Evolutionary conservation across 2,113 vertebrate species (phyloP).

Genomic region (Poeciliopsis retropinna): DNA sequence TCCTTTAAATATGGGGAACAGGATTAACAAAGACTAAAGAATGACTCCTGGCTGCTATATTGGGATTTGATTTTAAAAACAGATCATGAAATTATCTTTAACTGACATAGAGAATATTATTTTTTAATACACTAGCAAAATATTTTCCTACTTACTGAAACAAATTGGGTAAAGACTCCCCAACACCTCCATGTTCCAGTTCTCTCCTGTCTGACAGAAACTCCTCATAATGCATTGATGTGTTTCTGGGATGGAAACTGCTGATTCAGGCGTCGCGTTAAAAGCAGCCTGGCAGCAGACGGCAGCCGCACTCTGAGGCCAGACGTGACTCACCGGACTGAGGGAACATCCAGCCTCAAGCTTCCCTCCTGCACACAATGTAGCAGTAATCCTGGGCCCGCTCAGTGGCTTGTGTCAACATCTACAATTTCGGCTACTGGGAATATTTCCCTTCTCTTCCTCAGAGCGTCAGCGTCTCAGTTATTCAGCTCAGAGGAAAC

Average conservation of each 20-base stretch:
- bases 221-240: constrained; percentile 12
- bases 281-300: constrained; percentile 56
- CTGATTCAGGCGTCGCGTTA: constrained; percentile 65
- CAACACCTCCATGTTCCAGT: background rate
- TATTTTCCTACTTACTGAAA: constrained; percentile 28
- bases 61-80: background rate
- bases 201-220: background rate
- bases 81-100: background rate
- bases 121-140: constrained; percentile 10
- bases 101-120: constrained; percentile 28
- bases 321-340: constrained; percentile 70
- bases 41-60: background rate
- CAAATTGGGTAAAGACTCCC: constrained; percentile 13
- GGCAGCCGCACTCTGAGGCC: constrained; percentile 41
- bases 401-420: constrained; percentile 46
- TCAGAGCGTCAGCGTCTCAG: constrained; percentile 30
- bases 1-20: too few species aligned
- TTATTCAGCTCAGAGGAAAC: too few species aligned
- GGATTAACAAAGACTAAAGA: too few species aligned
- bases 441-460: constrained; percentile 25
- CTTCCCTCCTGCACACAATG: constrained; percentile 35
- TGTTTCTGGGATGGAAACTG: constrained; percentile 49
- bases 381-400: constrained; percentile 50
- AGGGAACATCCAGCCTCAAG: constrained; percentile 40
- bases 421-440: constrained; percentile 32